Conservation (phyloP, 2,797 vertebrate species). For the Crax fasciolata region DNA sequence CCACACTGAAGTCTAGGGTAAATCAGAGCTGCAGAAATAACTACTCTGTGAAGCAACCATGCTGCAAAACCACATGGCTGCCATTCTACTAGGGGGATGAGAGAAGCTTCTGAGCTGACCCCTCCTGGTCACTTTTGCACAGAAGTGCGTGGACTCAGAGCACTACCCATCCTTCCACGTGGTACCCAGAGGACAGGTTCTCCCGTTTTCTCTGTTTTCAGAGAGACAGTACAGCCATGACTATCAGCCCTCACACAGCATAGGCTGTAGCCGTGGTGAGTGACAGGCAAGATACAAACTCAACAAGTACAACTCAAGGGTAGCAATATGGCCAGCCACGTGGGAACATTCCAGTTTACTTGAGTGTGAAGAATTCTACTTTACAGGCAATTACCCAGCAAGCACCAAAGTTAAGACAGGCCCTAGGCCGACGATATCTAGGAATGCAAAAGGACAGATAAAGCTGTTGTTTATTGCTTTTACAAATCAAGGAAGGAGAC, state of each 20-base stretch:
- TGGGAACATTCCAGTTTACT: not conserved
- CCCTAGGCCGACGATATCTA: not conserved
- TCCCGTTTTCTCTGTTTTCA: too few relatives aligned
- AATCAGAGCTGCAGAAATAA: not conserved
- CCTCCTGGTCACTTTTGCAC: not conserved
- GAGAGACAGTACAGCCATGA: not conserved
- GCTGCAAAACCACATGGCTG: not conserved
- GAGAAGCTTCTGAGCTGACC: not conserved
- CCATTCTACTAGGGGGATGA: not conserved
- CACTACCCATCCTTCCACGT: not conserved
- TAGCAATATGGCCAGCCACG: not conserved
- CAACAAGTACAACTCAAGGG: not conserved
- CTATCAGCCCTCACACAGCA: not conserved
- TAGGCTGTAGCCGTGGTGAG: not conserved
- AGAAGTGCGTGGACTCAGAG: not conserved
- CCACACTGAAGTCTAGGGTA: rapidly evolving
- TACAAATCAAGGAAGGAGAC: not conserved
- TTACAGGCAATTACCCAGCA: not conserved
- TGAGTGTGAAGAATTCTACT: not conserved
- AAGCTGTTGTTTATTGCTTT: not conserved
- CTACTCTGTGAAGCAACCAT: not conserved
- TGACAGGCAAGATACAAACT: not conserved
- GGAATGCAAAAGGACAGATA: not conserved
- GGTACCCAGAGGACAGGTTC: not conserved
- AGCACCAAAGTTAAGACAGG: not conserved